phyloP scores from a whole-genome alignment of 2,888 invertebrate genomes.

The Drosophila antonietae region DNA sequence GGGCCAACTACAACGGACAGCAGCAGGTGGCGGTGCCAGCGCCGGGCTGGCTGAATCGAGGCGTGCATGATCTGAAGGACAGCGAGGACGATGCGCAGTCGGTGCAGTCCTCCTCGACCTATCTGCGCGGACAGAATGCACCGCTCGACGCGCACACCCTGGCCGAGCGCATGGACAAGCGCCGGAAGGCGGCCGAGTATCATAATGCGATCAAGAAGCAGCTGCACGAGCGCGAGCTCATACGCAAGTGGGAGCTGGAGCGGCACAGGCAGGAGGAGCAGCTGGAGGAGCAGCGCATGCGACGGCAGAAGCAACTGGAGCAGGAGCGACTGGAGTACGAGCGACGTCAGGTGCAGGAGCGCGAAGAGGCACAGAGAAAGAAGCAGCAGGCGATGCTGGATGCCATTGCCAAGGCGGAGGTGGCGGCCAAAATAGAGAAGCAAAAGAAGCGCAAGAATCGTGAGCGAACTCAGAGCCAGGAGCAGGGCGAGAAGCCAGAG shows the following conservation, averaged over 20 bases:
- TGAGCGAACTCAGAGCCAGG: conserved; percentile 30
- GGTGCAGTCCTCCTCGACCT: conserved; percentile 87
- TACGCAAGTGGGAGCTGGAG: conserved; percentile 91
- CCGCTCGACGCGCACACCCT: conserved; percentile 92
- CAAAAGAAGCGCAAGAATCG: conserved; percentile 85
- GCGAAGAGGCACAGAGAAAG: conserved; percentile 89
- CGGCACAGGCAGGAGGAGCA: conserved; percentile 90
- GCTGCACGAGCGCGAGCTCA: conserved; percentile 92
- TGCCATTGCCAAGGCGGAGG: conserved; percentile 91
- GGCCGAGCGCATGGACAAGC: conserved; percentile 92
- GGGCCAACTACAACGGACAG: conserved; percentile 87
- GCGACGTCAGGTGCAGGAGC: conserved; percentile 88
- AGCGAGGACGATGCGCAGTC: conserved; percentile 84
- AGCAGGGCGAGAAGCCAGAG: conserved; percentile 40
- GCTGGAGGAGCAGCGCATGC: conserved; percentile 91
- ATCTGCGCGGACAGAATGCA: conserved; percentile 93
- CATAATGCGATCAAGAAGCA: conserved; percentile 94
- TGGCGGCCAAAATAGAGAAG: conserved; percentile 89
- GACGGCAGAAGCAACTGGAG: conserved; percentile 90
- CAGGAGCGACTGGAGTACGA: conserved; percentile 90
- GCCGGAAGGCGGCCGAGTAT: conserved; percentile 93
- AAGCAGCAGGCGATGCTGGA: conserved; percentile 91
- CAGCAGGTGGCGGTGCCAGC: conserved; percentile 44
- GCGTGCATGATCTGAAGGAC: conserved; percentile 85
- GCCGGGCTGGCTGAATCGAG: conserved; percentile 86